These are phyloP conservation scores for Taphrorychus bicolor DNA, from an alignment of 2,888 invertebrate genomes.

Conservation along the genomic window DNA sequence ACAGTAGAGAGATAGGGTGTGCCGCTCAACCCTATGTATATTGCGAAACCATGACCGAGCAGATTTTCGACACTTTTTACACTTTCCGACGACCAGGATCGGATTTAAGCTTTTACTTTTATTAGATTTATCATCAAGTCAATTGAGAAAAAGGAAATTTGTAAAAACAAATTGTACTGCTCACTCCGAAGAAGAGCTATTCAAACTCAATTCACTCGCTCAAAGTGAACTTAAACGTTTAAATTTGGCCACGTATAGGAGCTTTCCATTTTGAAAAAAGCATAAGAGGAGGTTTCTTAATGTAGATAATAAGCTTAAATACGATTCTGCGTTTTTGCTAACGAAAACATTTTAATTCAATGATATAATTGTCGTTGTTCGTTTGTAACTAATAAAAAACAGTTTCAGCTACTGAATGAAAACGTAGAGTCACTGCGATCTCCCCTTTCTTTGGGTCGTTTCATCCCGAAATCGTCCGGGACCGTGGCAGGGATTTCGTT, in stretches of 20 bases:
- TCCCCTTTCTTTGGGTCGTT: conserved; percentile 23
- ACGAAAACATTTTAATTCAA: conserved; percentile 58
- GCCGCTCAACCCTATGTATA: conserved; percentile 55
- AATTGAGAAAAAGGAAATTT: no score
- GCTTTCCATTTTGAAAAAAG: no score
- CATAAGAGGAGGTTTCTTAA: no score
- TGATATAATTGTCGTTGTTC: conserved; percentile 57
- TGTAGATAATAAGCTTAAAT: background rate
- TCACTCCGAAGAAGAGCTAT: no score
- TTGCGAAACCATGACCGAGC: conserved; percentile 57
- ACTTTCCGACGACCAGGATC: conserved; percentile 21
- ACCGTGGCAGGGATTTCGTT: conserved; percentile 34
- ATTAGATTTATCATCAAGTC: no score
- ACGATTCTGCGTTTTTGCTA: conserved; percentile 30
- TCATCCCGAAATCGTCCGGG: conserved; percentile 18
- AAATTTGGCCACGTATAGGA: no score
- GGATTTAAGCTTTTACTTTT: background rate
- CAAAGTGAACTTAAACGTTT: no score
- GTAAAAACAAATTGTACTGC: no score
- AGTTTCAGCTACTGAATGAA: conserved; percentile 53
- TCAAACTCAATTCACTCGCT: no score
- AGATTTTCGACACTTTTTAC: conserved; percentile 54
- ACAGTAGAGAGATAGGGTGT: conserved; percentile 45
- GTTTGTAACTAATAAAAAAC: conserved; percentile 56
- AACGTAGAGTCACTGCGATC: conserved; percentile 51